These are phyloP conservation scores for Mesoclemmys tuberculata DNA, from an alignment of 2,113 vertebrate species.

Conservation along the genomic window DNA sequence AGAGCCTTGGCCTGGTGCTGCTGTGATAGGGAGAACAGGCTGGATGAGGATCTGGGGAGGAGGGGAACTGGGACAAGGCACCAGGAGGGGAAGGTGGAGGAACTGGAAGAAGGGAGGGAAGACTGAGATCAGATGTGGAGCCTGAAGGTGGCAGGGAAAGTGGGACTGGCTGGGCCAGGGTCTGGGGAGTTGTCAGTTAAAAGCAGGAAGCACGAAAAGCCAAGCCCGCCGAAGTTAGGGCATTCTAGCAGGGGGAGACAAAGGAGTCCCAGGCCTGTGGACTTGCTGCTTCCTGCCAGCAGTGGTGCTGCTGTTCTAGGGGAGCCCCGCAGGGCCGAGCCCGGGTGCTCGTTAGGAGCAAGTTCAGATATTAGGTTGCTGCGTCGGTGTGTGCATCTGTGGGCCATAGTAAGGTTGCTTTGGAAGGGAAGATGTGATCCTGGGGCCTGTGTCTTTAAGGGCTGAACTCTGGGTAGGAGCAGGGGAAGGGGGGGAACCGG, in stretches of 20 bases:
- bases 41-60: not conserved
- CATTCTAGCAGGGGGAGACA: not conserved
- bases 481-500: no score
- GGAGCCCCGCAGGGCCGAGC: no score
- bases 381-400: no score
- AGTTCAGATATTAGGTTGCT: no score
- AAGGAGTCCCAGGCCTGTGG: no score
- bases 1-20: not conserved
- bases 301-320: no score
- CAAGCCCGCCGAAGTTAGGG: not conserved
- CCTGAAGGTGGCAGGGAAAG: not conserved
- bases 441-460: no score
- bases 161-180: not conserved
- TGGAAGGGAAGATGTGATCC: no score
- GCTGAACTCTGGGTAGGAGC: no score
- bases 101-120: not conserved
- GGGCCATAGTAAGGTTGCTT: no score
- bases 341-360: no score
- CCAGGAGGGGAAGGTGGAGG: fast-evolving
- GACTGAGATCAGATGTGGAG: not conserved
- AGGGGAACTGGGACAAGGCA: not conserved
- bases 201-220: not conserved
- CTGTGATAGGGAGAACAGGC: not conserved
- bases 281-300: no score
- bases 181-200: not conserved